Base-by-base conservation (phyloP, 2,888 invertebrate species). In the Drosophila ezoana region DNA sequence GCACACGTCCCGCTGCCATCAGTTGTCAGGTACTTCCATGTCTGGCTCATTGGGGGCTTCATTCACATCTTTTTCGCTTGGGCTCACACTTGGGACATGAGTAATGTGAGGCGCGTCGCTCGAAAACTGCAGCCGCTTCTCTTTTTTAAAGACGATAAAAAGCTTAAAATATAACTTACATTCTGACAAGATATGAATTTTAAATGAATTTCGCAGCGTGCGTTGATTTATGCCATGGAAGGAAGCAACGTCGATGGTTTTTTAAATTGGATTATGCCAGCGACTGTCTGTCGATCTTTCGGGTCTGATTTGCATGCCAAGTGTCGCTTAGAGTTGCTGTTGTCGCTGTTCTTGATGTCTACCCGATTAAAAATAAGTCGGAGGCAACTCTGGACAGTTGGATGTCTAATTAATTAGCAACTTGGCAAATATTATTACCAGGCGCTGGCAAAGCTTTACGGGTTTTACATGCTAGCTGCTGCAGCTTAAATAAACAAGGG, bases 151-250 rank as follows among this genome's bases (percentile, higher is more conserved):
- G 72, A 68, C 82, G 83, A 87, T 87, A 87, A 89, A 89, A 89
- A 89, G 84, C 84, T 89, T 84, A 89, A 87, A 84, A 81, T 81
- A 86, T 78, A 83, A 85, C 81, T 87, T 86, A 83, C 86, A 82
- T 79, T 83, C 75, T 83, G 90, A 89, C 87, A 88, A 86, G 85
- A 76, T 90, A 90, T 90, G 90, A 87, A 90, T 90, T 80, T 89
- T 82, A 90, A 90, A 83, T 79, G 88, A 88, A 86, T 77, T 78
- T 79, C 76, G 53, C 68, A 56, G 69, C 44, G 51, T 54, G 58
- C 62, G 64, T 71, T 86, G 90, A 90, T 89, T 90, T 89, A 89
- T 90, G 77, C 13, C 11, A 23, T 6, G 41, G 48, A 58, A 43
- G 41, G 38, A 51, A 52, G 68, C 70, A 68, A 48, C 58, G 62